These are phyloP conservation scores for Nestor notabilis DNA, from an alignment of 2,113 vertebrate species.

Conservation along the genomic window DNA sequence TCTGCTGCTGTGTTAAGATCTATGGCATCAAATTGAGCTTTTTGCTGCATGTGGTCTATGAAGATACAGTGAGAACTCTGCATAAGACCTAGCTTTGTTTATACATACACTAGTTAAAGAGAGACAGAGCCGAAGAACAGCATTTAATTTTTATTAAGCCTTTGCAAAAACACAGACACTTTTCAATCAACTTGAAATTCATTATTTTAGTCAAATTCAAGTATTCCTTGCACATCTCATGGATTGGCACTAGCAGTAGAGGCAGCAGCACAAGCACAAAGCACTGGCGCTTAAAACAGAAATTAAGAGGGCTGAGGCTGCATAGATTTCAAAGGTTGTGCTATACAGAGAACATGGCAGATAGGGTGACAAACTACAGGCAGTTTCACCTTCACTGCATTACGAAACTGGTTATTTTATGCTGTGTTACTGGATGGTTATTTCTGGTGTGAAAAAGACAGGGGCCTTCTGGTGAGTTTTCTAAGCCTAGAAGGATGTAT, in stretches of 20 bases:
- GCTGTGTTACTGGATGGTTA: neutral
- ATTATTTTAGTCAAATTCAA: conserved; percentile 11
- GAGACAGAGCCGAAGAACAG: neutral
- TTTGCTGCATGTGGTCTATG: neutral
- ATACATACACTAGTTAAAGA: neutral
- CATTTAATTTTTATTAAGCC: conserved; percentile 29
- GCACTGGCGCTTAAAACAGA: conserved; percentile 10
- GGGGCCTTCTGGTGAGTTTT: conserved; percentile 26
- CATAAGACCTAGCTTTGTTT: neutral
- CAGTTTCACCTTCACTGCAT: neutral
- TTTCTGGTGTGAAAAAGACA: conserved; percentile 32
- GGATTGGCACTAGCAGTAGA: conserved; percentile 5
- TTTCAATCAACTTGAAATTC: neutral
- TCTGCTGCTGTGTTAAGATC: neutral
- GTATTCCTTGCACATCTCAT: conserved; percentile 12
- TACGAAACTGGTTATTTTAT: conserved; percentile 8
- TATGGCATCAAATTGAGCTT: neutral
- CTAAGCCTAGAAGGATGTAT: neutral
- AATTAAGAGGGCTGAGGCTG: neutral
- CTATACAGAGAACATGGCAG: neutral
- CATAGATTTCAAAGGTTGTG: conserved; percentile 14
- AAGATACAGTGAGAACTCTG: neutral
- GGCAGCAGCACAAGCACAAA: neutral
- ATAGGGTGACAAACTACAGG: neutral
- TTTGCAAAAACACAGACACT: conserved; percentile 19